These are phyloP conservation scores for Tolmerus cingulatus DNA, from an alignment of 2,888 invertebrate genomes.

Conservation along the genomic window DNA sequence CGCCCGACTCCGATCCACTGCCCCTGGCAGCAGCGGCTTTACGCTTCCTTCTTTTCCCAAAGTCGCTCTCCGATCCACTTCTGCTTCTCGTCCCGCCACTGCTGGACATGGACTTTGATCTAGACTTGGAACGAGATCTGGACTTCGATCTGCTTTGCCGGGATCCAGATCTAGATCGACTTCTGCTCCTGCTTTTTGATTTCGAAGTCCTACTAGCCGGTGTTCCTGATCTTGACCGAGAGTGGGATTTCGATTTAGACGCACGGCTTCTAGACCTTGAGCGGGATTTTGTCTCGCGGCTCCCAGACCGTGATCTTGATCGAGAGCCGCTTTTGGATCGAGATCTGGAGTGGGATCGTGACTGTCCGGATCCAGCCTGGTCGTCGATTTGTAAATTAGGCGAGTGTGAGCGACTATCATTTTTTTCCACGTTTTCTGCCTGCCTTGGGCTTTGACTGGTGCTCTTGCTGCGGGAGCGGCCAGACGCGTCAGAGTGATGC, in stretches of 20 bases:
- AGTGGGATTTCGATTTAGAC: conserved; percentile 60
- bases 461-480: conserved; percentile 18
- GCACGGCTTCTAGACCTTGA: conserved; percentile 54
- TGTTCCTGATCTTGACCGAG: conserved; percentile 44
- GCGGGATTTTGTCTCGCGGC: conserved; percentile 22
- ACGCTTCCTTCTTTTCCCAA: conserved; percentile 58
- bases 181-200: conserved; percentile 52
- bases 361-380: conserved; percentile 58
- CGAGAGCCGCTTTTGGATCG: conserved; percentile 56
- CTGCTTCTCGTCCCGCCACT: conserved; percentile 52
- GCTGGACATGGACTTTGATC: conserved; percentile 49
- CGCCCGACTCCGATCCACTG: conserved; percentile 65
- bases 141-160: conserved; percentile 50
- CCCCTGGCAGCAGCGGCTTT: conserved; percentile 61
- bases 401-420: conserved; percentile 66
- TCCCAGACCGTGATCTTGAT: conserved; percentile 60
- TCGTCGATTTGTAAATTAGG: conserved; percentile 66
- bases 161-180: not conserved
- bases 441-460: not conserved
- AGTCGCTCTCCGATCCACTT: conserved; percentile 59
- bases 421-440: conserved; percentile 55
- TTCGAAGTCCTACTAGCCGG: conserved; percentile 61
- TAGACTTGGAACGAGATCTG: conserved; percentile 50
- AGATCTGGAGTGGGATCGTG: conserved; percentile 58
- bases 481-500: conserved; percentile 41